Evolutionary conservation across 2,797 vertebrate genomes (phyloP), one percentile per base, ranked within the genome.

Genomic region (Ateles fusciceps): DNA sequence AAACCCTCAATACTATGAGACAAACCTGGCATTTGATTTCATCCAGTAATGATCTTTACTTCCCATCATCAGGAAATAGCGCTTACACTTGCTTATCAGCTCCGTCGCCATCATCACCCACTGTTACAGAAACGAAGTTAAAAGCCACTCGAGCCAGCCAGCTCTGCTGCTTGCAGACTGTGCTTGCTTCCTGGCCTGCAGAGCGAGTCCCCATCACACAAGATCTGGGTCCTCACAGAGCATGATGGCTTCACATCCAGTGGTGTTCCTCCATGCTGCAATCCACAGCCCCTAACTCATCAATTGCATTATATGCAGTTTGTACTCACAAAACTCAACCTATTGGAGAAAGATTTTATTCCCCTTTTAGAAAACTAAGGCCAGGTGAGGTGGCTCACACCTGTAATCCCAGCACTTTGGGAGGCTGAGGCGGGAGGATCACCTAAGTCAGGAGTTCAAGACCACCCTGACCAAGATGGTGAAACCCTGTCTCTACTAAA

Each of bases 251-350:
- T 7, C 7, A 17, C 2, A 42, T 44, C 8, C 24, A 0, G 13
- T 1, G 17, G 44, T 4, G 17, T 30, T 24, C 52, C 8, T 1
- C 57, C 0, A 7, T 11, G 22, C 17, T 0, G 3, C 46, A 15
- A 52, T 10, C 9, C 78, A 33, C 4, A 5, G n/a, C 12, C 61
- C 30, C 39, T 7, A 8, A 33, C 17, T 30, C 30, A 30, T 14
- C n/a, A 28, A 4, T 1, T 19, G 8, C 19, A 26, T 44, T 9
- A 9, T 10, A 3, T 0, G 30, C 24, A 46, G 50, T 42, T 30
- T 28, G 50, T 13, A 48, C 59, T 52, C 5, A 5, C 21, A 57
- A 88, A 87, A 91, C 30, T 79, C 52, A 59, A 14, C 14, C 15
- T 46, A 3, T 7, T 59, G 42, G 46, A 44, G 59, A 75, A 79